Evolutionary conservation across 2,888 invertebrate genomes (phyloP).

Genomic region (Tryphoninae sp.): DNA sequence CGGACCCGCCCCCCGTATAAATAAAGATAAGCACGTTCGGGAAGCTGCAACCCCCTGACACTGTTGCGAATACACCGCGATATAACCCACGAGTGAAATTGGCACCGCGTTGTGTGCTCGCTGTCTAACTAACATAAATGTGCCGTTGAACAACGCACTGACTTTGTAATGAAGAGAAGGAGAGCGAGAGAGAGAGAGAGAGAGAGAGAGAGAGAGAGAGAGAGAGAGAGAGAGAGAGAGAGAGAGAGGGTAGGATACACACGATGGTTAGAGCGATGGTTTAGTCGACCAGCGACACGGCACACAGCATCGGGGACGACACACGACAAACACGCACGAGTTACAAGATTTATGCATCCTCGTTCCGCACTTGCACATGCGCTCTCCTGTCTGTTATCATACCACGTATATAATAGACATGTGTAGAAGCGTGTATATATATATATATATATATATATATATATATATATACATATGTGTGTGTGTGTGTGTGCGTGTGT

Average conservation of each 20-base stretch:
- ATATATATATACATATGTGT: neutral
- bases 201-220: too few relatives aligned
- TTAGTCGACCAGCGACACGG: neutral
- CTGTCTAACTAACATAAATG: constrained; percentile 7
- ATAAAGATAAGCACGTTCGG: neutral
- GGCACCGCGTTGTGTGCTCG: neutral
- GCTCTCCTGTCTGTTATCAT: constrained; percentile 17
- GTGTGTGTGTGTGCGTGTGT: too few relatives aligned
- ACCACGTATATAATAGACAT: neutral
- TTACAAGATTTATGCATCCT: constrained; percentile 54
- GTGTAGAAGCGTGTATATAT: neutral
- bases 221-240: too few relatives aligned
- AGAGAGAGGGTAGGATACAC: neutral
- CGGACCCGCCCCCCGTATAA: neutral
- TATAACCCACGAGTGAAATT: constrained; percentile 18
- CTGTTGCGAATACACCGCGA: constrained; percentile 5
- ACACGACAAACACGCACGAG: constrained; percentile 39
- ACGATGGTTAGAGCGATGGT: constrained; percentile 4
- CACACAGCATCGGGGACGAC: neutral
- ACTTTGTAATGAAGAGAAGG: neutral
- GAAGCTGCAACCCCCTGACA: neutral
- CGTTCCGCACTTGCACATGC: constrained; percentile 39
- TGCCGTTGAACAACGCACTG: constrained; percentile 1
- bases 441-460: neutral
- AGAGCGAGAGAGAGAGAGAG: too few relatives aligned